A percentile compares a stretch with the other conserved stretches of the same genome.
phyloP scores from a whole-genome alignment of 2,113 vertebrate genomes.

The Protobothrops mucrosquamatus region DNA sequence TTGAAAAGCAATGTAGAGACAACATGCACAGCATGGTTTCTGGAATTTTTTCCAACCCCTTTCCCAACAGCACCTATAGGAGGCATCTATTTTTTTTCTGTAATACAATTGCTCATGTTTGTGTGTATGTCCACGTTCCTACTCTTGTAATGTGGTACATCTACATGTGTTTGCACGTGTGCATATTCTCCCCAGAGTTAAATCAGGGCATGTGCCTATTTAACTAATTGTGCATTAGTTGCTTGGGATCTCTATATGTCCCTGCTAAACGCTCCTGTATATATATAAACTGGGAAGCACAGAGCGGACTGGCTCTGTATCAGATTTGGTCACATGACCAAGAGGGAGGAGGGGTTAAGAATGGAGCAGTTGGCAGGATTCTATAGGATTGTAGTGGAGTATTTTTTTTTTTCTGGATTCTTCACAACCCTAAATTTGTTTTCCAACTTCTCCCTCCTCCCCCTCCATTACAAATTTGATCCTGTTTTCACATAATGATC shows the following conservation, averaged over 20 bases:
- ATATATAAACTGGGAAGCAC: neutral
- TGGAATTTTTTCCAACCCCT: neutral
- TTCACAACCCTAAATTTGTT: neutral
- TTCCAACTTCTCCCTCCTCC: neutral
- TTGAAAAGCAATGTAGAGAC: neutral
- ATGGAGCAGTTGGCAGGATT: neutral
- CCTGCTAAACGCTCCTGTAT: neutral
- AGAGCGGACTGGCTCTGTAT: neutral
- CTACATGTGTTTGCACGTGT: neutral
- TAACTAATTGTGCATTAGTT: neutral
- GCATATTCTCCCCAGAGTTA: neutral
- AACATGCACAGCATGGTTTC: neutral
- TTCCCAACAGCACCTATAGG: neutral
- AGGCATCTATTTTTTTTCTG: neutral
- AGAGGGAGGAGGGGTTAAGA: neutral
- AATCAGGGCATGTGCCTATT: neutral
- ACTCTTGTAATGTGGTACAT: neutral
- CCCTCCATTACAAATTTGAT: neutral
- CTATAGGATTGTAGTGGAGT: neutral
- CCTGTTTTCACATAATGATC: neutral
- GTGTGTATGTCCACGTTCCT: neutral
- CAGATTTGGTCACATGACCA: neutral
- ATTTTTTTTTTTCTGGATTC: neutral
- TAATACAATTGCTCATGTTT: neutral
- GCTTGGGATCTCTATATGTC: neutral